Base-by-base conservation (phyloP, 2,888 invertebrate species). In the Oligia fasciuncula region DNA sequence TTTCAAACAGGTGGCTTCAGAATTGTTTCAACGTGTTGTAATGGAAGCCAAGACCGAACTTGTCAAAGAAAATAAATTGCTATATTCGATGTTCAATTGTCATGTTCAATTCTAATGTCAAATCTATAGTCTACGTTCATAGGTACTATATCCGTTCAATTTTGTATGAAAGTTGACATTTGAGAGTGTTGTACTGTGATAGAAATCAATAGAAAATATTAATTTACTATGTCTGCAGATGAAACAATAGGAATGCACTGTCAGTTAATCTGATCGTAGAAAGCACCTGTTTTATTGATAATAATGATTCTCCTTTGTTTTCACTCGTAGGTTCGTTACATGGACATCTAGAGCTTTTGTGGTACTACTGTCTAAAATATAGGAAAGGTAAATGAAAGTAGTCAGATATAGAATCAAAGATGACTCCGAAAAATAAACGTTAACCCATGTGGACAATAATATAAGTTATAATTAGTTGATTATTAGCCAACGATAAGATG, bases 401-500 rank as follows among this genome's bases (percentile, higher is more conserved):
- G 19, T 40, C 67, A 40, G 35, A 17, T n/a, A 46, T 35, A 35
- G n/a, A 19, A 70, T 75, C 57, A 43, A 40, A 11, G 0, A 29
- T 46, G 84, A 66, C 69, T 65, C 68, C 73, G 67, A 80, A 78
- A 81, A 80, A 68, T n/a, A 74, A 71, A 82, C 71, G 19, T 66
- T 49, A 80, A 81, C 71, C 83, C 49, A 70, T 81, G 79, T 73
- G 89, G 80, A 88, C 89, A 86, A 88, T 87, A 88, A 80, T 85
- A 81, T 80, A 78, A 80, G 68, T 88, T 84, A 87, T 89, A 88
- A 90, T 90, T 88, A 88, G 81, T 86, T 87, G 85, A 86, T 89
- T 80, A 83, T 87, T 90, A 86, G 89, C 87, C 90, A 89, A 89
- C 86, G 89, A 89, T 88, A 87, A 87, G 87, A 88, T 87, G 85